A percentile compares a stretch with the other conserved stretches of the same genome.
Conservation (phyloP, 2,113 vertebrate species). For the Bubo bubo region DNA sequence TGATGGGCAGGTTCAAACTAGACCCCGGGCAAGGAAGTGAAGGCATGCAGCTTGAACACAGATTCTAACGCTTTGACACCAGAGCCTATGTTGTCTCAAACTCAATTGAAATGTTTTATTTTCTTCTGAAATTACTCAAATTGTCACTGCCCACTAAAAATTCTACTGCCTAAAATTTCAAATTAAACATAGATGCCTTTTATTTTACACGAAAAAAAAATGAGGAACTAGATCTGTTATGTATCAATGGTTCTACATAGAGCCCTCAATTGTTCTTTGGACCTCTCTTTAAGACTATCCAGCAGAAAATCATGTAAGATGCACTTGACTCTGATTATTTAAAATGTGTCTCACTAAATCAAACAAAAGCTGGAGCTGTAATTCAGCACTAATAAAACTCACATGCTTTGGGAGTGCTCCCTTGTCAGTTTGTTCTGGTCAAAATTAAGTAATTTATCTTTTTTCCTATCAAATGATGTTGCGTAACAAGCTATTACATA, state of each 20-base stretch:
- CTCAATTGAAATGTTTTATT: neutral
- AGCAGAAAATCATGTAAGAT: neutral
- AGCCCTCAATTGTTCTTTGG: neutral
- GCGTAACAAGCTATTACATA: neutral
- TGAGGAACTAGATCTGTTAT: neutral
- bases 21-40: neutral
- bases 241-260: neutral
- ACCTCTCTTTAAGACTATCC: neutral
- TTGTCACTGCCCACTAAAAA: neutral
- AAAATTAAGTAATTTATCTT: neutral
- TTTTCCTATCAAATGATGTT: neutral
- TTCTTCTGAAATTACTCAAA: neutral
- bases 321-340: neutral
- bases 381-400: neutral
- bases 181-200: neutral
- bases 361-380: neutral
- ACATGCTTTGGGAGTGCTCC: neutral
- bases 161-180: neutral
- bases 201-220: neutral
- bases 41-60: neutral
- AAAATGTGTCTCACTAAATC: neutral
- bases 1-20: neutral
- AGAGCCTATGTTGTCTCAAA: neutral
- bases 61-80: neutral
- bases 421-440: neutral